Base-by-base conservation (phyloP, 1,140 invertebrate genomes). In the Dermatophagoides farinae region DNA sequence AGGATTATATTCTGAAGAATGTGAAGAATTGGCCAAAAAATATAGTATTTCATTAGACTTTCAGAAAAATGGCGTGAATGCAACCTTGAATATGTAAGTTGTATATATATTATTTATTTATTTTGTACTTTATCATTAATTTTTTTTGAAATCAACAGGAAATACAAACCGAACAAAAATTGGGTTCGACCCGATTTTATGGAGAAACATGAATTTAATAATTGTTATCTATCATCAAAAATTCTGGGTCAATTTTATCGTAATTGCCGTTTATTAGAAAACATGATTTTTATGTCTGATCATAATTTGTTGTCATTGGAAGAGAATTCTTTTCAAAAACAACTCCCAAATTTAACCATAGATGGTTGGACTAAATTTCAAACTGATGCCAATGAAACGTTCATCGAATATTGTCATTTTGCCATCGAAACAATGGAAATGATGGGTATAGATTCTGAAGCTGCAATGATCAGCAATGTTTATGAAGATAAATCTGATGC, bases 41-140 rank as follows among this genome's bases (percentile, higher is more conserved):
- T 68, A 68, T 52, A 62, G 67, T 0, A 64, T 69, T 1, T 63
- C 68, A 20, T 62, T 71, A 1, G 70, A 71, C 62, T 71, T 72
- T 63, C 67, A 68, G 6, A 71, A 71, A 43, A 68, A 63, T 18
- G 70, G 70, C 20, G 62, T 64, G n/a, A 53, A 53, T 9, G 31
- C 31, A 31, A 31, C 31, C 31, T 31, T 31, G 8, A 31, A 31
- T 8, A 31, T 31, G 31, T 31, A 31, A 31, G 31, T 31, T 31
- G 8, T 4, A 31, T 31, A 31, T n/a, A 64, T 63, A 0, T 53
- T n/a, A 61, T 11, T 49, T 52, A 18, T 55, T 6, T 41, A 14
- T 18, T 18, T 44, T 16, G 10, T 16, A 38, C n/a, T 38, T 4
- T 44, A 53, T 44, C 12, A 40, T n/a, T n/a, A 31, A 31, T 31